Conservation (phyloP, 2,797 vertebrate species). For the Bradypus variegatus region DNA sequence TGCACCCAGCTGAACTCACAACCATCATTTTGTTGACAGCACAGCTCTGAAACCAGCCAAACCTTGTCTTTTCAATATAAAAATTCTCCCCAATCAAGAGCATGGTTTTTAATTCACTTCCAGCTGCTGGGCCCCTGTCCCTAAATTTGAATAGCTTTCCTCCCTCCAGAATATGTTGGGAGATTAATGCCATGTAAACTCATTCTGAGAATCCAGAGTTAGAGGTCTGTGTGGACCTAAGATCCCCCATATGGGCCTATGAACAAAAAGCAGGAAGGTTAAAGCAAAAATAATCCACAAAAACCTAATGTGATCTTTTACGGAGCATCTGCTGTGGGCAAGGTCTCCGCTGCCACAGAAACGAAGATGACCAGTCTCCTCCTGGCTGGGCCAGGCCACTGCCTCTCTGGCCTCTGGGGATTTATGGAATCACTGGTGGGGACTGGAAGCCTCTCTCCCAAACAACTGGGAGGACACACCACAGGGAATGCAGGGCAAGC, state of each 20-base stretch:
- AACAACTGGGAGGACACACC: fast-evolving
- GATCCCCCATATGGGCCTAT: slow-evolving; percentile 79
- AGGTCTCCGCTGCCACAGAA: not conserved
- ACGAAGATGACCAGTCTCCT: not conserved
- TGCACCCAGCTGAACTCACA: slow-evolving; percentile 45
- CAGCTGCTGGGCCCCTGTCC: not conserved
- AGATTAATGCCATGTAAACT: slow-evolving; percentile 85
- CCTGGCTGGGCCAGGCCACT: not conserved
- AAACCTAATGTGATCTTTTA: not conserved
- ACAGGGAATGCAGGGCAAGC: fast-evolving
- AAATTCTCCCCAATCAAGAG: fast-evolving
- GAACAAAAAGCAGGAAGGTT: slow-evolving; percentile 35
- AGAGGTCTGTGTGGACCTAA: slow-evolving; percentile 80
- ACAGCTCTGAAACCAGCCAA: slow-evolving; percentile 12
- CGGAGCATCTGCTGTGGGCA: fast-evolving
- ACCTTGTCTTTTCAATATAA: not conserved
- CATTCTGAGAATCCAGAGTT: slow-evolving; percentile 91
- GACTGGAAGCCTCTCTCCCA: not conserved
- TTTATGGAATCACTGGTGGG: fast-evolving
- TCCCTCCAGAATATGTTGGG: slow-evolving; percentile 84
- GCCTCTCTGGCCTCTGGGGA: not conserved
- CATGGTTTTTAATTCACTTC: fast-evolving
- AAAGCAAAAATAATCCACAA: not conserved
- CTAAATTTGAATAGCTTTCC: slow-evolving; percentile 90
- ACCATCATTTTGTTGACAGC: not conserved